These are phyloP conservation scores for Bradypus variegatus DNA, from an alignment of 2,797 vertebrate species.

Conservation along the genomic window DNA sequence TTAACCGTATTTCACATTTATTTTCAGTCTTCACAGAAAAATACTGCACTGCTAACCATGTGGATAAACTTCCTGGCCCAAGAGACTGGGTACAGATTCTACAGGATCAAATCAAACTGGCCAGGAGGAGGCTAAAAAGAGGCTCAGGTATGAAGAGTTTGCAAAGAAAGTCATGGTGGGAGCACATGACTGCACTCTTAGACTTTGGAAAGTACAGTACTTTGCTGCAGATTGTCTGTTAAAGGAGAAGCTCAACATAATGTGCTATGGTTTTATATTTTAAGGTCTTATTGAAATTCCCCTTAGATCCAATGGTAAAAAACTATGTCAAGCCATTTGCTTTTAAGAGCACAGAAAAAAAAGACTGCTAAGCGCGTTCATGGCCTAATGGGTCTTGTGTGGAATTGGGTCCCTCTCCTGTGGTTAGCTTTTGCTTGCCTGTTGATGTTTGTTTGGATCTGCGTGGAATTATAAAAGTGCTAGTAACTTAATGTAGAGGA, in stretches of 20 bases:
- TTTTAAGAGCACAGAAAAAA: background rate
- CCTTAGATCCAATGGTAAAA: slow-evolving; percentile 17
- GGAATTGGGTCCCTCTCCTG: background rate
- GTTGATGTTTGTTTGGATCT: slow-evolving; percentile 30
- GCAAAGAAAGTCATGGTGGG: background rate
- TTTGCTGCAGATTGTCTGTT: background rate
- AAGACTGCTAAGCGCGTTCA: background rate
- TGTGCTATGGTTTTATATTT: background rate
- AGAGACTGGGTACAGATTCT: slow-evolving; percentile 99
- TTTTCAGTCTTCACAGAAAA: slow-evolving; percentile 95
- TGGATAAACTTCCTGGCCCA: slow-evolving; percentile 96
- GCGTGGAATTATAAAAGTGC: slow-evolving; percentile 19
- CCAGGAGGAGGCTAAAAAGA: slow-evolving; percentile 95
- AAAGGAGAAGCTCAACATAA: background rate
- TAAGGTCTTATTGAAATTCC: slow-evolving; percentile 34
- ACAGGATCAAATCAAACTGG: slow-evolving; percentile 98
- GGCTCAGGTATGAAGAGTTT: slow-evolving; percentile 82
- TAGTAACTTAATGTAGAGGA: background rate
- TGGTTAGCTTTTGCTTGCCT: background rate
- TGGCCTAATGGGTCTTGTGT: background rate
- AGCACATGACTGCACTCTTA: background rate
- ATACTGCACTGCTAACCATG: slow-evolving; percentile 94
- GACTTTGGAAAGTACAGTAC: background rate
- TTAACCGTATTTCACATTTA: slow-evolving; percentile 54
- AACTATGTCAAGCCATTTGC: background rate